These are phyloP conservation scores for Mobula birostris DNA, from an alignment of 2,113 vertebrate genomes.

Conservation along the genomic window DNA sequence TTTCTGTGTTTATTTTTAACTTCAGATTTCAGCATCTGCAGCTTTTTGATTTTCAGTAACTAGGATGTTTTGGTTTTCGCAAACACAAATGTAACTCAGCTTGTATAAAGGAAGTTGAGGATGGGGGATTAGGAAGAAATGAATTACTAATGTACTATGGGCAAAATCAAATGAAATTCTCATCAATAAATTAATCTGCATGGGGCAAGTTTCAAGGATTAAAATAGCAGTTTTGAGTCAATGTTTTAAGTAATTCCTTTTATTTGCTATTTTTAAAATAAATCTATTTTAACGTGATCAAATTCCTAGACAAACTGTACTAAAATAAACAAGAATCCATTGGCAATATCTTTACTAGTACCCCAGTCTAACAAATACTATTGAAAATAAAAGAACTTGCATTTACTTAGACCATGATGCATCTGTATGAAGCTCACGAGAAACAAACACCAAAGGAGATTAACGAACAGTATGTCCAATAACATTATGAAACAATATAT, in stretches of 20 bases:
- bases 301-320: not conserved
- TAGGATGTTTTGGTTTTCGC: no score
- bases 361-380: not conserved
- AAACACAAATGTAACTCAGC: no score
- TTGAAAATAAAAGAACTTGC: constrained; percentile 4
- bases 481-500: not conserved
- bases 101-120: no score
- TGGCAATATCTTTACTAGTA: not conserved
- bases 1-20: no score
- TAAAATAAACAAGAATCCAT: constrained; percentile 1
- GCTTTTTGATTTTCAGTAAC: no score
- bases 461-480: no score
- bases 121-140: not conserved
- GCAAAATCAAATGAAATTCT: not conserved
- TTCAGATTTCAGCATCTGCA: no score
- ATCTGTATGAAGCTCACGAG: not conserved
- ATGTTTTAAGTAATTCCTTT: not conserved
- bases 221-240: not conserved
- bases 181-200: not conserved
- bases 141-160: not conserved
- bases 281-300: not conserved
- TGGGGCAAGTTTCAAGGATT: not conserved
- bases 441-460: not conserved
- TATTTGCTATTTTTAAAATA: not conserved
- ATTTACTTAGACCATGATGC: not conserved